These are phyloP conservation scores for Cryptoprocta ferox DNA, from an alignment of 2,797 vertebrate genomes.

Conservation along the genomic window DNA sequence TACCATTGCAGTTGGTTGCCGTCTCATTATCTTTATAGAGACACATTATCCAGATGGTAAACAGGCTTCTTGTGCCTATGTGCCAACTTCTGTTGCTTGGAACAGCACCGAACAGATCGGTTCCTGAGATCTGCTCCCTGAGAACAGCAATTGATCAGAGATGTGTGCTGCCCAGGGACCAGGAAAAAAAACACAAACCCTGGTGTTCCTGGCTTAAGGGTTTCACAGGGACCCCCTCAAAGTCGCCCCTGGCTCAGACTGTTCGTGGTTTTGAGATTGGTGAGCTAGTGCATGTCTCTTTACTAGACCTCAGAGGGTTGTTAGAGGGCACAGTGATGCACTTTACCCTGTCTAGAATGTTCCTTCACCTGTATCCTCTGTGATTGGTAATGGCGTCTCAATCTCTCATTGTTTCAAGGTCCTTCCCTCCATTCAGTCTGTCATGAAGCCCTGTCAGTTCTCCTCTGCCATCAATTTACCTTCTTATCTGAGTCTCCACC, in stretches of 20 bases:
- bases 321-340: neutral
- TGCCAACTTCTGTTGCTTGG: neutral
- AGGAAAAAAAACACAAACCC: neutral
- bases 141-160: neutral
- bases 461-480: neutral
- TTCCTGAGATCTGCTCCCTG: neutral
- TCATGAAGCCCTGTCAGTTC: too few relatives aligned
- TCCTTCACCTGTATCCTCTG: neutral
- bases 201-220: neutral
- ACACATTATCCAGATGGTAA: neutral
- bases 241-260: neutral
- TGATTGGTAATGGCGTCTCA: neutral
- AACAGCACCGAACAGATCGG: neutral
- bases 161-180: neutral
- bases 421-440: neutral
- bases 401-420: neutral
- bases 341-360: neutral
- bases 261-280: neutral
- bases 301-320: neutral
- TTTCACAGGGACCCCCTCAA: neutral
- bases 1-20: neutral
- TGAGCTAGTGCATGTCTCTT: neutral
- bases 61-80: neutral
- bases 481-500: neutral
- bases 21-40: slow-evolving; percentile 24